Conservation (phyloP, 2,797 vertebrate species). For the Megaceryle alcyon region DNA sequence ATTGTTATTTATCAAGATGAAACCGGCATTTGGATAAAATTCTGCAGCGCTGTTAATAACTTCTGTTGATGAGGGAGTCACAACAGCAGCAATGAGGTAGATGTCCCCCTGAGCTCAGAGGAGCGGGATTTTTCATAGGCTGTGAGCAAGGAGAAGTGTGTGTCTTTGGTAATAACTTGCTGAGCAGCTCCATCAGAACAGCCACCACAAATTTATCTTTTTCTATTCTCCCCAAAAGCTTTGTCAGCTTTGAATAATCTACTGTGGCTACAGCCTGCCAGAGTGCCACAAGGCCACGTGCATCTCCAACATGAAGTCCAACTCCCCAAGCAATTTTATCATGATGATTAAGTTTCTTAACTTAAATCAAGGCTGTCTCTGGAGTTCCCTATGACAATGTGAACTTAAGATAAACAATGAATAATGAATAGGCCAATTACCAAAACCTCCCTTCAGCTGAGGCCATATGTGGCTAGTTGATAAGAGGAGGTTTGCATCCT, state of each 20-base stretch:
- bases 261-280: neutral
- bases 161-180: slow-evolving; percentile 19
- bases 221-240: neutral
- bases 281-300: neutral
- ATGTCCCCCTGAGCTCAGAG: neutral
- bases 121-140: neutral
- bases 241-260: slow-evolving; percentile 49
- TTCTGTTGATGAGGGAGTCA: slow-evolving; percentile 21
- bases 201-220: slow-evolving; percentile 16
- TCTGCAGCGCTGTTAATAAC: neutral
- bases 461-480: neutral
- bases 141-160: neutral
- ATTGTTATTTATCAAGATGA: slow-evolving; percentile 56
- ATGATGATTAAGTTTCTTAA: slow-evolving; percentile 64
- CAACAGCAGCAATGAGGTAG: slow-evolving; percentile 12
- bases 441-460: slow-evolving; percentile 5
- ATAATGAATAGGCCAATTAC: slow-evolving; percentile 64
- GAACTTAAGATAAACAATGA: slow-evolving; percentile 68
- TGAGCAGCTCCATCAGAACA: neutral
- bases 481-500: neutral
- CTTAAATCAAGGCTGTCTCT: slow-evolving; percentile 55
- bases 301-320: neutral
- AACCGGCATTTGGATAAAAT: slow-evolving; percentile 46
- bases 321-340: slow-evolving; percentile 46
- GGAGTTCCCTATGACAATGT: neutral